Percentiles rank a stretch among this genome's conserved stretches.
phyloP scores from a whole-genome alignment of 2,113 vertebrate genomes.

The human (Homo sapiens) region DNA sequence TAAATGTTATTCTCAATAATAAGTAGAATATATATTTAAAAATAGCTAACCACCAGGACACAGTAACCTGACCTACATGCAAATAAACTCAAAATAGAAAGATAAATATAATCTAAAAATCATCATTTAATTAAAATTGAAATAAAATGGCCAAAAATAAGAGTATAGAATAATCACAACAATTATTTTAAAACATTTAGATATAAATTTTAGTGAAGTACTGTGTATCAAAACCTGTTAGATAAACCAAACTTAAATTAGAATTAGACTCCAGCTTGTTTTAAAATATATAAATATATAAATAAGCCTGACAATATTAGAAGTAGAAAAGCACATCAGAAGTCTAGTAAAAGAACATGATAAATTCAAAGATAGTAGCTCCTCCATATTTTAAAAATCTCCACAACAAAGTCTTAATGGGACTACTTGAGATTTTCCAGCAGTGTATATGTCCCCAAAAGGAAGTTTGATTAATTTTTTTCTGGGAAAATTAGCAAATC shows the following conservation, averaged over 20 bases:
- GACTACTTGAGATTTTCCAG: not conserved
- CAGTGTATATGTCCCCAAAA: not conserved
- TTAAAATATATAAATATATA: not conserved
- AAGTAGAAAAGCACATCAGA: not conserved
- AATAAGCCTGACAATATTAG: not conserved
- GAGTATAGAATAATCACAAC: not conserved
- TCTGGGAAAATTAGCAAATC: not conserved
- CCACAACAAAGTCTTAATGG: not conserved
- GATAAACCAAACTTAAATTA: not conserved
- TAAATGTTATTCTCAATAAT: not conserved
- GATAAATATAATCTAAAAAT: not conserved
- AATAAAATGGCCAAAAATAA: not conserved
- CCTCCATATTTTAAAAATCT: not conserved
- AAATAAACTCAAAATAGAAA: not conserved
- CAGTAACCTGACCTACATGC: not conserved
- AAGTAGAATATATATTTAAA: not conserved
- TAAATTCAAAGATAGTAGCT: not conserved
- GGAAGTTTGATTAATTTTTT: not conserved
- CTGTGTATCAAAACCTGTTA: not conserved
- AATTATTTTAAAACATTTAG: not conserved
- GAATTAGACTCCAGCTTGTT: not conserved
- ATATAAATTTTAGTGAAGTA: not conserved
- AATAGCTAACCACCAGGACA: not conserved
- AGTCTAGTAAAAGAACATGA: not conserved
- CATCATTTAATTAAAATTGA: not conserved